Base-by-base conservation (phyloP, 1,140 invertebrate species). In the Babylonia areolata region DNA sequence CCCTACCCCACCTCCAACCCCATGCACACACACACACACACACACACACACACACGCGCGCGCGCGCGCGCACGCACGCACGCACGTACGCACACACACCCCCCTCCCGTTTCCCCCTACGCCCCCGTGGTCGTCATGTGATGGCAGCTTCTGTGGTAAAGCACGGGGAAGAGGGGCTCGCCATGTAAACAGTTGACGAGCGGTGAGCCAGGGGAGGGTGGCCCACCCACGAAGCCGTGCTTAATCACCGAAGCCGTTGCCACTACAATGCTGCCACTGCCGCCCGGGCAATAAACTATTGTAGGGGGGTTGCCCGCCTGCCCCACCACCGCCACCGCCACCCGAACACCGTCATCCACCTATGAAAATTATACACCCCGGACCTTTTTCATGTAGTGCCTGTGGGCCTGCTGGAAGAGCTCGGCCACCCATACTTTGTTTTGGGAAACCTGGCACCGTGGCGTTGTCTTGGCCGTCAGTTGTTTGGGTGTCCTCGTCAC, bases 241-340 rank as follows among this genome's bases (percentile, higher is more conserved):
- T 28, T 58, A 54, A 51, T 81, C 46, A 81, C 79, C 9, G 39
- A 46, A 42, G 42, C 58, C 33, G 42, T 81, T 58, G 79, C 40
- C 78, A 28, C 78, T 39, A 80, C 78, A 80, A 46, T 42, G 78
- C 78, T 31, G 78, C 40, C 28, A 51, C 12, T 73, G 71, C 35
- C 6, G 31, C 71, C 23, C 9, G 20, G 35, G 5, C 71, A 15
- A 37, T 35, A 73, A 73, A 35, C 71, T 15, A 51, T 51, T 51
- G 71, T 73, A 31, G 11, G 71, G 0, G 35, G 6, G 31, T 6
- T 35, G 12, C 2, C 31, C 71, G 3, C 58, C 58, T 23, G 9
- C 5, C 42, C 42, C 42, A 6, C 42, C 42, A 5, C 42, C 42
- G 5, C 46, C 46, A 1, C 12, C 31, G 3, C 31, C 20, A 6